These are phyloP conservation scores for Pseudoatta argentina DNA, from an alignment of 1,140 invertebrate species.

Conservation along the genomic window DNA sequence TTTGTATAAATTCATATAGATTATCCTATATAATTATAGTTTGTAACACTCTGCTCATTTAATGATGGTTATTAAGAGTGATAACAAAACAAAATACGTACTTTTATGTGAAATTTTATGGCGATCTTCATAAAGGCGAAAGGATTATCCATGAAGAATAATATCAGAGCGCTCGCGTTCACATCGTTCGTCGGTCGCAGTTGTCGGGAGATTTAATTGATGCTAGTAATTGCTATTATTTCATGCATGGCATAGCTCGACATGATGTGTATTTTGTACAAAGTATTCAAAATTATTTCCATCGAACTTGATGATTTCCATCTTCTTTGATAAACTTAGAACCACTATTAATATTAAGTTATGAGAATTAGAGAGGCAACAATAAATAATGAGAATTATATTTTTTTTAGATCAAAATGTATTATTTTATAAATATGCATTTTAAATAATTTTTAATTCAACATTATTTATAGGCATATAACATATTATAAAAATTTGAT, in stretches of 20 bases:
- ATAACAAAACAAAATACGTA: not conserved
- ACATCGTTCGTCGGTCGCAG: no score
- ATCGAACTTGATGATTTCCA: not conserved
- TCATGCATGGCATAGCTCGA: slow-evolving; percentile 11
- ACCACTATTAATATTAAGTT: not conserved
- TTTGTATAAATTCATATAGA: not conserved
- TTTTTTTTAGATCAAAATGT: not conserved
- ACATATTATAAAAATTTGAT: not conserved
- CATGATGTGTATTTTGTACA: not conserved
- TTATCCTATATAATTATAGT: not conserved
- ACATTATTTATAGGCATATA: not conserved
- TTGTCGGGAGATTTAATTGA: slow-evolving; percentile 62
- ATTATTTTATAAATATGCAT: not conserved
- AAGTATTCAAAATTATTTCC: not conserved
- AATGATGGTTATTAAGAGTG: not conserved
- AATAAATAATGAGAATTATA: not conserved
- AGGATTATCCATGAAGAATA: not conserved
- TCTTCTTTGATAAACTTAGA: not conserved
- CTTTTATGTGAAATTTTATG: slow-evolving; percentile 6
- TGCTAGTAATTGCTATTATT: slow-evolving; percentile 53
- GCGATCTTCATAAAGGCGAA: not conserved
- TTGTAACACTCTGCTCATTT: not conserved
- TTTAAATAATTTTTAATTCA: not conserved
- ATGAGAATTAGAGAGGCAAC: not conserved
- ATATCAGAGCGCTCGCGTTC: not conserved